phyloP scores from a whole-genome alignment of 2,113 vertebrate genomes.

The Leiothrix lutea region DNA sequence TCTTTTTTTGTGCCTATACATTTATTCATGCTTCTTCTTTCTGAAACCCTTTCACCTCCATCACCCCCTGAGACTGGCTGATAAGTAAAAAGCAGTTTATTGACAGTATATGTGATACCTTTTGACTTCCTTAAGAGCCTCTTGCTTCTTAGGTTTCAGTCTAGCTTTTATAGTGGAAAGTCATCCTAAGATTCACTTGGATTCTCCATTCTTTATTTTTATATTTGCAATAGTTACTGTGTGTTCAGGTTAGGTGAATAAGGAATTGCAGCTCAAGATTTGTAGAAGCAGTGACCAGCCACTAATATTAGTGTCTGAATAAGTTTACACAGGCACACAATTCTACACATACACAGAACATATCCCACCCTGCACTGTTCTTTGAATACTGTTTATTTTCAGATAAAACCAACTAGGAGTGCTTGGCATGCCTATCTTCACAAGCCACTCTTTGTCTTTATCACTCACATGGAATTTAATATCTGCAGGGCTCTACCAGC shows the following conservation, averaged over 20 bases:
- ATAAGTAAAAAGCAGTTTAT: neutral
- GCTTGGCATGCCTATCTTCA: neutral
- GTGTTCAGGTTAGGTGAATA: neutral
- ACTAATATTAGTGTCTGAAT: neutral
- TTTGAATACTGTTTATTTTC: neutral
- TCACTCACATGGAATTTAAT: neutral
- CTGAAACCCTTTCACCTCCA: neutral
- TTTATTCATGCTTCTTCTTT: neutral
- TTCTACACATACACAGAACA: accelerated
- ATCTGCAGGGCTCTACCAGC: neutral
- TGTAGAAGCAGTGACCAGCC: neutral
- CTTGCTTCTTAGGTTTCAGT: neutral
- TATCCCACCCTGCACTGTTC: accelerated
- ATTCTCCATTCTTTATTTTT: neutral
- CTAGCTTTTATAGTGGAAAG: neutral
- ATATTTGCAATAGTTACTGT: neutral
- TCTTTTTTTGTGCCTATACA: neutral
- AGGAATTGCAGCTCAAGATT: neutral
- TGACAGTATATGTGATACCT: neutral
- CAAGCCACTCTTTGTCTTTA: neutral
- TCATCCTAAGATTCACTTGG: neutral
- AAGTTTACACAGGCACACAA: neutral
- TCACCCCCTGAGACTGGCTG: neutral
- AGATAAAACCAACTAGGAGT: neutral
- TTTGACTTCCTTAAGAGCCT: neutral